These are phyloP conservation scores for Coracopsis vasa DNA, from an alignment of 2,113 vertebrate species.

Conservation along the genomic window DNA sequence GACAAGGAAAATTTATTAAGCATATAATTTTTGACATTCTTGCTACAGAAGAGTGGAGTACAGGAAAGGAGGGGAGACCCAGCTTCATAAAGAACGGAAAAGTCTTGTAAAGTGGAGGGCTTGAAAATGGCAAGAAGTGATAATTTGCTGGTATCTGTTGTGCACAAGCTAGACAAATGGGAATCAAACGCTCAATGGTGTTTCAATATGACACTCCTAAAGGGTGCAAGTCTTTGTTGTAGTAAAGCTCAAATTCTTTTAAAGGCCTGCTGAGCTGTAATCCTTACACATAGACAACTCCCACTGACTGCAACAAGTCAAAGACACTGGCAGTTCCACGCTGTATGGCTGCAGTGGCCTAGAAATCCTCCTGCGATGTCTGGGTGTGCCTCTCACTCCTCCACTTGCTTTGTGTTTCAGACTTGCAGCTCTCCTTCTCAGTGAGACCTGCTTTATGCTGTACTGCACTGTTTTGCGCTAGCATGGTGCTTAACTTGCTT, in stretches of 20 bases:
- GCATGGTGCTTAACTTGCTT: neutral
- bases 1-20: neutral
- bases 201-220: neutral
- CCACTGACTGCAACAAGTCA: neutral
- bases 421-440: neutral
- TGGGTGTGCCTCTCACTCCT: neutral
- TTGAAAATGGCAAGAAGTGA: neutral
- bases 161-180: neutral
- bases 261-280: neutral
- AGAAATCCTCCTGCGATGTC: neutral
- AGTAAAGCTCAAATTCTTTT: neutral
- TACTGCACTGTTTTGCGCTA: fast-evolving
- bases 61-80: neutral
- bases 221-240: neutral
- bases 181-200: neutral
- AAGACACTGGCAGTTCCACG: neutral
- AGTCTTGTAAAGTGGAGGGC: neutral
- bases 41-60: neutral
- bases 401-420: neutral
- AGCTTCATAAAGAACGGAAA: neutral
- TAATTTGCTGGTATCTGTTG: neutral
- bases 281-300: neutral
- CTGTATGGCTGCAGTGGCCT: neutral
- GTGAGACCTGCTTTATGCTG: neutral
- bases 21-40: neutral